Evolutionary conservation across 2,888 invertebrate genomes (phyloP).

Genomic region (Ypsolopha scabrella): DNA sequence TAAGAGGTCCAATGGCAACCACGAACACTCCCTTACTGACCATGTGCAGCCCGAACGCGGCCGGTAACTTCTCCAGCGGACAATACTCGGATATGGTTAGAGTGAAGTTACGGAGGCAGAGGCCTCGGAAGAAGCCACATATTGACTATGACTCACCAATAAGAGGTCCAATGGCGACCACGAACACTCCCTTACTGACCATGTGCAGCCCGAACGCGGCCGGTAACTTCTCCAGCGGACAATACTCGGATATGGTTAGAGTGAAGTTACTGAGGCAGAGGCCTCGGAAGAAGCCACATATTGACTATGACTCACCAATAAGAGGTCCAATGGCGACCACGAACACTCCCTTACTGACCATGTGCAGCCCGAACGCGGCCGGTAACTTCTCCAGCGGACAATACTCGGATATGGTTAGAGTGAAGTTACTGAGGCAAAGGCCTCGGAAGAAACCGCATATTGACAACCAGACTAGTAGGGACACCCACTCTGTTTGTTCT

Average conservation of each 20-base stretch:
- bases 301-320: slow-evolving; percentile 69
- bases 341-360: slow-evolving; percentile 81
- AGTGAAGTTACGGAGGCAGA: slow-evolving; percentile 82
- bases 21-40: slow-evolving; percentile 81
- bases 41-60: slow-evolving; percentile 82
- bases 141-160: slow-evolving; percentile 72
- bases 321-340: slow-evolving; percentile 78
- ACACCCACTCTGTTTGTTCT: slow-evolving; percentile 77
- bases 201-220: slow-evolving; percentile 83
- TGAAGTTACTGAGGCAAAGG: slow-evolving; percentile 82
- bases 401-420: slow-evolving; percentile 82
- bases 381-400: slow-evolving; percentile 79
- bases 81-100: slow-evolving; percentile 83
- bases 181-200: slow-evolving; percentile 81
- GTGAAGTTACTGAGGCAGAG: slow-evolving; percentile 83
- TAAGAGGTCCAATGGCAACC: slow-evolving; percentile 75
- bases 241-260: slow-evolving; percentile 84
- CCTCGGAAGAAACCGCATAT: slow-evolving; percentile 85
- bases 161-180: slow-evolving; percentile 76
- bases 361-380: slow-evolving; percentile 81
- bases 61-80: slow-evolving; percentile 78
- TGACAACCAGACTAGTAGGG: slow-evolving; percentile 77
- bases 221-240: slow-evolving; percentile 78
- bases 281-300: slow-evolving; percentile 84
- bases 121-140: slow-evolving; percentile 83